Evolutionary conservation across 92 coral and sea anemone genomes (phyloP), one percentile per base, ranked within the genome.

Genomic region (Siderastrea radians): DNA sequence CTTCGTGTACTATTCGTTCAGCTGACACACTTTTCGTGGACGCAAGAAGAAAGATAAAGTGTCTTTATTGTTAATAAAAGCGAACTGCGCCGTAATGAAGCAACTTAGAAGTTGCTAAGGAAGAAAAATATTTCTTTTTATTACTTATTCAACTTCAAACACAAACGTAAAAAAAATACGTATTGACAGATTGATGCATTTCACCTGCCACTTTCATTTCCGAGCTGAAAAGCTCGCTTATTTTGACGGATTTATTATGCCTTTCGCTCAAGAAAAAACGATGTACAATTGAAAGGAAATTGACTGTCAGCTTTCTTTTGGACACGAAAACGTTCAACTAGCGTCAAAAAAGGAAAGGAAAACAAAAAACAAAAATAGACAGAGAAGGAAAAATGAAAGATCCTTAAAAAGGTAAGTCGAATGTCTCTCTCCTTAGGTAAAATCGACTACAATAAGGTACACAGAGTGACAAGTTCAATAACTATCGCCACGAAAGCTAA

Each of bases 211-310:
- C 3, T 43, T 15, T 15, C 11, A 49, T 72, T 49, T 72, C n/a
- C 17, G 51, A 72, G 45, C 6, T 50, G 26, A 74, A 26, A 50
- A 52, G 6, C n/a, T 74, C 78, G 47, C 55, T 14, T 50, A 13
- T 38, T 17, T 44, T 19, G 62, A 57, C 78, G 8, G 55, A 74
- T 26, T 19, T n/a, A 70, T 70, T 70, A 47, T 7, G 61, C 47
- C 5, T 8, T 52, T 19, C 78, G 48, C 62, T 53, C 61, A 74
- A 14, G 26, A 19, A 70, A 74, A 74, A 74, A 44, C n/a, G 12
- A 14, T 3, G 8, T 14, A 51, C 58, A 73, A 73, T 51, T 13
- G 5, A 77, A 11, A 77, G 81, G 53, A 77, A 77, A 78, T 17
- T 3, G 55, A 6, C 55, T 78, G 72, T n/a, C 71, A 57, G 49